These are phyloP conservation scores for Agrotis puta DNA, from an alignment of 2,888 invertebrate species.

Conservation along the genomic window DNA sequence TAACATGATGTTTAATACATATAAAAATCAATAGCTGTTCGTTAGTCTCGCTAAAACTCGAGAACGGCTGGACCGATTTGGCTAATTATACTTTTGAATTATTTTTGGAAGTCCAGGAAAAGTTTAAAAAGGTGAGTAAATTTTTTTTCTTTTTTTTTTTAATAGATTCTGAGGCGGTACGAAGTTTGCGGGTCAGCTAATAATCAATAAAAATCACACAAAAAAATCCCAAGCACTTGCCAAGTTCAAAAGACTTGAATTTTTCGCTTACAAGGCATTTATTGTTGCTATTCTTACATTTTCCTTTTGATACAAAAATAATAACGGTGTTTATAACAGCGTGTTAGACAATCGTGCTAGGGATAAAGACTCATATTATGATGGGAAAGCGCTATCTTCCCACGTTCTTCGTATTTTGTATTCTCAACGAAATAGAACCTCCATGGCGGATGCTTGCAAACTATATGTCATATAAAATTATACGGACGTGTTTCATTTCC, in stretches of 20 bases:
- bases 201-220: no score
- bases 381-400: constrained; percentile 40
- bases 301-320: not conserved
- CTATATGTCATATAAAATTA: constrained; percentile 60
- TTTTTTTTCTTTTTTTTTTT: no score
- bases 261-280: not conserved
- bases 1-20: no score
- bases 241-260: not conserved
- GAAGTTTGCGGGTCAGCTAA: no score
- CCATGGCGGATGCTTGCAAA: constrained; percentile 57
- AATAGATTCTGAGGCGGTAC: no score
- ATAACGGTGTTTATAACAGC: not conserved
- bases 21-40: no score
- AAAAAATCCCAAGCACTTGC: not conserved
- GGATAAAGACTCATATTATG: constrained; percentile 10
- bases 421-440: constrained; percentile 57
- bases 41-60: no score
- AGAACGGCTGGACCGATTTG: no score
- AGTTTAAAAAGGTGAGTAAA: no score
- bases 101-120: no score
- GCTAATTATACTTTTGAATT: no score
- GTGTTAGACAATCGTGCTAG: constrained; percentile 5
- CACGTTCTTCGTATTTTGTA: constrained; percentile 57
- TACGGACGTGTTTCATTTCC: constrained; percentile 62
- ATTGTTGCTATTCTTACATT: not conserved